Evolutionary conservation across 2,797 vertebrate genomes (phyloP), one percentile per base, ranked within the genome.

Genomic region (Astyanax mexicanus): DNA sequence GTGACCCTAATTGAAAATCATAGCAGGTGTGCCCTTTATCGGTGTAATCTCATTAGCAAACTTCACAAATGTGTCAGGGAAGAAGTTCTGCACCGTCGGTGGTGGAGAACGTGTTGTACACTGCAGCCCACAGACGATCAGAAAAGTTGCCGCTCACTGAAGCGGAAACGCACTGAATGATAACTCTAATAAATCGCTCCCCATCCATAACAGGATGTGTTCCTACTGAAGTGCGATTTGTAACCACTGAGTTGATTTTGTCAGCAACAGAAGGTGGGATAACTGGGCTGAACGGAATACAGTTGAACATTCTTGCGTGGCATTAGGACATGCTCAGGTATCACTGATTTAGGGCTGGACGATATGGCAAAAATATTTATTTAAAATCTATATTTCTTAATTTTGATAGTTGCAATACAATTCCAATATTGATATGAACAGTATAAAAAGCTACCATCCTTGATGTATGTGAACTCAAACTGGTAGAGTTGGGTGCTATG

Each of bases 1-100:
- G 35, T 69, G 62, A 75, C 71, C 74, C 79, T 86, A 83, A 86
- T 83, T 80, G 78, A 81, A 78, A 87, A 84, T 83, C 72, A 80
- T 82, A 87, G 73, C 75, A 68, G 75, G 66, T 85, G 72, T 81
- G 79, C 70, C 81, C 82, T 84, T 86, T 81, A 72, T 64, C 67
- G 57, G 66, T 77, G 65, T 66, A 51, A 83, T 85, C 73, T 78
- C 79, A 83, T 84, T 83, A 81, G 64, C 66, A 66, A 57, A 78
- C 72, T 77, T 74, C 67, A 75, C 75, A 60, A 74, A 78, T 55
- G 79, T 62, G 60, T 72, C 72, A 74, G 62, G 44, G 66, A 69
- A 77, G 68, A 80, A 81, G 79, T 80, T 77, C 25, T 66, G 67
- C 57, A 62, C 49, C 29, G 68, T 55, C 66, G 61, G 69, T 25